A percentile compares a stretch with the other conserved stretches of the same genome.
Conservation (phyloP, 2,113 vertebrate species). For the Neolamprologus kungweensis region DNA sequence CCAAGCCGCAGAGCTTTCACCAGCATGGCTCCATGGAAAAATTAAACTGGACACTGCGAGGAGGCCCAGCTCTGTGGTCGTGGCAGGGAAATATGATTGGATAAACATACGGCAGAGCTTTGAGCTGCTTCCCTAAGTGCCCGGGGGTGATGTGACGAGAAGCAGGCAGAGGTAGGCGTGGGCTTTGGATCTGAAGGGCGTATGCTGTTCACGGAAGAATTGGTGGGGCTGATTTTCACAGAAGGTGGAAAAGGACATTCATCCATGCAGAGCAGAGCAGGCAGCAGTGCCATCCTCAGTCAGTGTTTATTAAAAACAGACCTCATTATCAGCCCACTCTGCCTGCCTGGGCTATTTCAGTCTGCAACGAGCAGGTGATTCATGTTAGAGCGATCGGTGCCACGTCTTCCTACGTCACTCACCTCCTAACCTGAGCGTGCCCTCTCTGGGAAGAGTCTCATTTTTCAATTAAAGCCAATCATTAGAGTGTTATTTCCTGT, state of each 20-base stretch:
- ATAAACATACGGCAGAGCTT: constrained; percentile 41
- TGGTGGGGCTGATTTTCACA: neutral
- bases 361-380: constrained; percentile 7
- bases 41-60: constrained; percentile 24
- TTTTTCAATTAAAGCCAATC: constrained; percentile 17
- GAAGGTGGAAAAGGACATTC: neutral
- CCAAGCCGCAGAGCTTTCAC: constrained; percentile 39
- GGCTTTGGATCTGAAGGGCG: neutral
- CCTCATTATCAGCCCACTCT: neutral
- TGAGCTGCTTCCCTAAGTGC: neutral
- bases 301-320: constrained; percentile 48
- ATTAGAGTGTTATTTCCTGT: constrained; percentile 24
- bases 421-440: neutral
- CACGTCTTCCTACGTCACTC: neutral
- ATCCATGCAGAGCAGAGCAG: neutral
- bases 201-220: neutral
- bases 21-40: constrained; percentile 41
- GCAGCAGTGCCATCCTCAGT: constrained; percentile 13
- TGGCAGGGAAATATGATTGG: constrained; percentile 38
- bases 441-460: neutral
- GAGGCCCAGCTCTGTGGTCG: constrained; percentile 36
- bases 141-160: constrained; percentile 19
- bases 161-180: neutral
- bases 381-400: neutral
- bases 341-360: neutral